Conservation (phyloP, 2,888 invertebrate species). For the Plemyria rubiginata region DNA sequence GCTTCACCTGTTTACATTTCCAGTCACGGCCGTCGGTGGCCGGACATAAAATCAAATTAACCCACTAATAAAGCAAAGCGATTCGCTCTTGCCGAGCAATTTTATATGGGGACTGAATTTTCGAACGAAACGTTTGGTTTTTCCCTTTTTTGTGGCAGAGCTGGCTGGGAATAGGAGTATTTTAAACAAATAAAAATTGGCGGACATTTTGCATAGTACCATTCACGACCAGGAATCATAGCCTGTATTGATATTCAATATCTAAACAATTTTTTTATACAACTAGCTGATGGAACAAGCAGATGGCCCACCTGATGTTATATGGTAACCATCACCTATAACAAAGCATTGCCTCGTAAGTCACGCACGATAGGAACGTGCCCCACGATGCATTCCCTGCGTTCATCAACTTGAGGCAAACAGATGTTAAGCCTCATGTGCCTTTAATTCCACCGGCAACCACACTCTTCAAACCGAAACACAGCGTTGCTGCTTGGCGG, state of each 20-base stretch:
- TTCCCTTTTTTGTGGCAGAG: slow-evolving; percentile 24
- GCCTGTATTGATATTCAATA: not conserved
- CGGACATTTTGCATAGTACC: not conserved
- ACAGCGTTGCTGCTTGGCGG: no score
- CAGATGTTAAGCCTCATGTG: no score
- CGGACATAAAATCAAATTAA: slow-evolving; percentile 77
- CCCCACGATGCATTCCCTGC: no score
- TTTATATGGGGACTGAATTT: slow-evolving; percentile 58
- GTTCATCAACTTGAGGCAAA: no score
- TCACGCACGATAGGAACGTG: no score
- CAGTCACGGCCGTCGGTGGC: slow-evolving; percentile 66
- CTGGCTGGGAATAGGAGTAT: not conserved
- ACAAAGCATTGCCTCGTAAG: no score
- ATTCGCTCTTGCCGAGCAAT: slow-evolving; percentile 65
- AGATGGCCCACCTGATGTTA: no score
- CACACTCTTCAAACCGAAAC: no score
- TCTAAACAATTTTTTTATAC: no score
- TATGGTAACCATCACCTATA: no score
- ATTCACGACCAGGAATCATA: not conserved
- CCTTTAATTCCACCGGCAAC: no score
- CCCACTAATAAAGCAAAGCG: slow-evolving; percentile 77
- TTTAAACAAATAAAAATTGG: not conserved
- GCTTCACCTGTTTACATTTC: slow-evolving; percentile 65
- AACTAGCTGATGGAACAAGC: no score
- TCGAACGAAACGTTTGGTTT: slow-evolving; percentile 33